Evolutionary conservation across 2,113 vertebrate species (phyloP).

Genomic region (Accipiter virgatus): DNA sequence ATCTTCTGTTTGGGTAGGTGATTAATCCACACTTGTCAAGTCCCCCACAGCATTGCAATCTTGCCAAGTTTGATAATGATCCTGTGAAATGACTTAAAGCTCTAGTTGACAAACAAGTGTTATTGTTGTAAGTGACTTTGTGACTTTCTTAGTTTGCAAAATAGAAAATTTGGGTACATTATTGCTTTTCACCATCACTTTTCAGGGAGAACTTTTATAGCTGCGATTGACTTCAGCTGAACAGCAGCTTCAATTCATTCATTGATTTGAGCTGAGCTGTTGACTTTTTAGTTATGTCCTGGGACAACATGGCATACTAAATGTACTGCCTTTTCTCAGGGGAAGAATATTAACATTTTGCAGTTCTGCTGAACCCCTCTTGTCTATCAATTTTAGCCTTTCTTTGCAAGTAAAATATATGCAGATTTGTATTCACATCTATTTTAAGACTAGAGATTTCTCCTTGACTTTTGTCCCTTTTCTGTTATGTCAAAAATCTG

Average conservation of each 20-base stretch:
- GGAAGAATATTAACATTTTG: background rate
- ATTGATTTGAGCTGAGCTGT: background rate
- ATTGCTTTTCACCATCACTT: background rate
- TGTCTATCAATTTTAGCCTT: background rate
- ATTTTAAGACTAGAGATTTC: background rate
- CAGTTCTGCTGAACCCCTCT: background rate
- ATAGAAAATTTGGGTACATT: background rate
- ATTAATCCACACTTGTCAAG: background rate
- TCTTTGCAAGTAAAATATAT: background rate
- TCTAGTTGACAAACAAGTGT: background rate
- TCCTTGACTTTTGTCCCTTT: background rate
- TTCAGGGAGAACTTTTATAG: background rate
- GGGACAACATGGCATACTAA: background rate
- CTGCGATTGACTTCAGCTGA: background rate
- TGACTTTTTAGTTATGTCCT: background rate
- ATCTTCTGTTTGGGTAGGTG: background rate
- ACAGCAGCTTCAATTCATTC: background rate
- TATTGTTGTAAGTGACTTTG: background rate
- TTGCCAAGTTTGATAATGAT: background rate
- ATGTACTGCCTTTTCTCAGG: background rate
- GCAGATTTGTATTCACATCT: background rate
- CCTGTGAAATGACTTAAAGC: background rate
- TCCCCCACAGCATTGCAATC: accelerated
- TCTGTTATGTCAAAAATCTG: background rate
- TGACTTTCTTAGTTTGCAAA: background rate